Evolutionary conservation across 2,113 vertebrate species (phyloP).

Genomic region (Cervus canadensis): DNA sequence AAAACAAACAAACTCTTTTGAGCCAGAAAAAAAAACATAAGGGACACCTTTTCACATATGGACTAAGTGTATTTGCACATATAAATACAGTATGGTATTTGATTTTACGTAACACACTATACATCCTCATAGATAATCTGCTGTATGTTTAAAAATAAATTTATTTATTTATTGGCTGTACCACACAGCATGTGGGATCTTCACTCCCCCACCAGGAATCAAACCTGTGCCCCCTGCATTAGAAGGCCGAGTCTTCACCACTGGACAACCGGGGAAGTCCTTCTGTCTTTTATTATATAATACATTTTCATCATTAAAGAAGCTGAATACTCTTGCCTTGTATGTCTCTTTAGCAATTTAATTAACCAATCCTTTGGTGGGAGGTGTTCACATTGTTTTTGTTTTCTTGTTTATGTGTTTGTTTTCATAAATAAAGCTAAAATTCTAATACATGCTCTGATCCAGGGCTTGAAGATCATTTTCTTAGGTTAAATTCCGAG

Average conservation of each 20-base stretch:
- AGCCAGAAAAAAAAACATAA: constrained; percentile 9
- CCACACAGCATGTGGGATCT: neutral
- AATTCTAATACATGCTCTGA: neutral
- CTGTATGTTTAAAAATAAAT: neutral
- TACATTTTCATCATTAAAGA: constrained; percentile 24
- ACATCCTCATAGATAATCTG: neutral
- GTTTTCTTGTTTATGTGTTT: neutral
- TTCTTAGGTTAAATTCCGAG: constrained; percentile 35
- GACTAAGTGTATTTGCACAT: neutral
- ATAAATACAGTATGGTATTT: neutral
- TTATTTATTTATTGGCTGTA: neutral
- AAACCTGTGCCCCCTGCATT: neutral
- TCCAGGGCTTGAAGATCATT: constrained; percentile 14
- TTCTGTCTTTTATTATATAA: neutral
- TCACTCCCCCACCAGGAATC: neutral
- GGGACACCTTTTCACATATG: neutral
- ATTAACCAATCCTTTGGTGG: neutral
- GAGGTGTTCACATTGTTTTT: constrained; percentile 20
- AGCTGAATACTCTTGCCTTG: neutral
- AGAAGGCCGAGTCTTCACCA: neutral
- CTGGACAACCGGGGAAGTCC: neutral
- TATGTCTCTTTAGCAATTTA: neutral
- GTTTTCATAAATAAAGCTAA: neutral
- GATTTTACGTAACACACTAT: constrained; percentile 23
- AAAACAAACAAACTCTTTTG: neutral